Percentiles rank a stretch among this genome's conserved stretches.
These are phyloP conservation scores for Helicoverpa zea DNA, from an alignment of 1,140 invertebrate species.

Conservation along the genomic window DNA sequence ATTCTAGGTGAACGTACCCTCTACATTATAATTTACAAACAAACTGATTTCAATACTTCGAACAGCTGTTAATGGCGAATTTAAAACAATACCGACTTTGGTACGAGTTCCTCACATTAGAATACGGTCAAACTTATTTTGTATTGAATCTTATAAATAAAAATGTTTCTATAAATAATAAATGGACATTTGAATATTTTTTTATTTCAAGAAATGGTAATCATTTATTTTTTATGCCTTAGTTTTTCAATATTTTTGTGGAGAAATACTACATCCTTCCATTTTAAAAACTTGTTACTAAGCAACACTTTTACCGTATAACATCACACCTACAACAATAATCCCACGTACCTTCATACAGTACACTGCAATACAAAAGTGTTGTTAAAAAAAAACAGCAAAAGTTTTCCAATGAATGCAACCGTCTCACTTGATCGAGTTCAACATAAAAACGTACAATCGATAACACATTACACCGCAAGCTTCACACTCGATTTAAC, in stretches of 20 bases:
- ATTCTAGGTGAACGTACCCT: slow-evolving; percentile 16
- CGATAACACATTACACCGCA: slow-evolving; percentile 48
- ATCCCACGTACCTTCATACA: not conserved
- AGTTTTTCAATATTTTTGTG: too few relatives aligned
- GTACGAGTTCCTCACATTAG: not conserved
- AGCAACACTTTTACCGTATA: too few relatives aligned
- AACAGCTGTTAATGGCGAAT: slow-evolving; percentile 33
- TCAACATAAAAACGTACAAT: slow-evolving; percentile 10
- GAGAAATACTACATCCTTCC: too few relatives aligned
- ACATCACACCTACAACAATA: too few relatives aligned
- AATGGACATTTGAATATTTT: too few relatives aligned
- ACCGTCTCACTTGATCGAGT: slow-evolving; percentile 35
- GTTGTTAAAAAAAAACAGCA: not conserved
- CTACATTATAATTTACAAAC: slow-evolving; percentile 20
- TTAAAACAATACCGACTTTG: not conserved
- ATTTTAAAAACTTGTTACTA: too few relatives aligned
- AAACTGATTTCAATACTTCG: slow-evolving; percentile 25
- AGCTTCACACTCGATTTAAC: slow-evolving; percentile 49
- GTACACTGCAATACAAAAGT: slow-evolving; percentile 11
- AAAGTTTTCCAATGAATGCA: slow-evolving; percentile 30
- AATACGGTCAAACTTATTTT: not conserved
- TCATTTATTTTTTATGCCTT: too few relatives aligned
- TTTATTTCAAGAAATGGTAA: too few relatives aligned
- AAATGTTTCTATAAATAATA: too few relatives aligned
- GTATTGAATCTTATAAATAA: not conserved